Evolutionary conservation across 2,113 vertebrate species (phyloP).

Genomic region (Rynchops niger): DNA sequence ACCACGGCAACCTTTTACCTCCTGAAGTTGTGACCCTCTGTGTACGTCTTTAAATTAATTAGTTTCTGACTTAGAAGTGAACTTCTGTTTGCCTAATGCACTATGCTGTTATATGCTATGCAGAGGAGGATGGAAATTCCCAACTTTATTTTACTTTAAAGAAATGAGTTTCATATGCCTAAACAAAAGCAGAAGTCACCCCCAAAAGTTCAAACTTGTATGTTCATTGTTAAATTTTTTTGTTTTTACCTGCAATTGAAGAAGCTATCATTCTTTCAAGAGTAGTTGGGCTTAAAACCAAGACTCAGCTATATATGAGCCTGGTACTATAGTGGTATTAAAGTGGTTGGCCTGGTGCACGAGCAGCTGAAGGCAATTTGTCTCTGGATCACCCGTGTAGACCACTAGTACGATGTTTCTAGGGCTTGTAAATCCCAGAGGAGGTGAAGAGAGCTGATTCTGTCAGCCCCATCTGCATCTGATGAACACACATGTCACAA

Average conservation of each 20-base stretch:
- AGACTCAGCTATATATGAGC: not conserved
- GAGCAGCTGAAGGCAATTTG: not conserved
- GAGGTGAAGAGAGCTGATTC: not conserved
- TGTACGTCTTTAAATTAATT: not conserved
- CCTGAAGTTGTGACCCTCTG: not conserved
- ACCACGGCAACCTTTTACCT: not conserved
- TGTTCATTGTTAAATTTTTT: fast-evolving
- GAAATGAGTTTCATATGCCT: not conserved
- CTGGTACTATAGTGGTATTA: not conserved
- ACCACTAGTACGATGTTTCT: not conserved
- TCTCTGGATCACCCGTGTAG: not conserved
- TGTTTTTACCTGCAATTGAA: not conserved
- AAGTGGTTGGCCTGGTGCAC: not conserved
- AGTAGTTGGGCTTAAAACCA: not conserved
- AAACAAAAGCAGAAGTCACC: not conserved
- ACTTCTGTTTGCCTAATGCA: not conserved
- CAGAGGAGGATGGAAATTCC: not conserved
- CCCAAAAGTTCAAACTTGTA: not conserved
- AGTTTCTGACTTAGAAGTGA: not conserved
- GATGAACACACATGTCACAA: not conserved
- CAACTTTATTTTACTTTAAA: not conserved
- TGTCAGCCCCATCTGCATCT: not conserved
- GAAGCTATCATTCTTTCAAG: not conserved
- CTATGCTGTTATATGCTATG: fast-evolving
- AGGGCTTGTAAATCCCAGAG: not conserved